These are phyloP conservation scores for Pangasianodon hypophthalmus DNA, from an alignment of 2,113 vertebrate genomes.

Conservation along the genomic window DNA sequence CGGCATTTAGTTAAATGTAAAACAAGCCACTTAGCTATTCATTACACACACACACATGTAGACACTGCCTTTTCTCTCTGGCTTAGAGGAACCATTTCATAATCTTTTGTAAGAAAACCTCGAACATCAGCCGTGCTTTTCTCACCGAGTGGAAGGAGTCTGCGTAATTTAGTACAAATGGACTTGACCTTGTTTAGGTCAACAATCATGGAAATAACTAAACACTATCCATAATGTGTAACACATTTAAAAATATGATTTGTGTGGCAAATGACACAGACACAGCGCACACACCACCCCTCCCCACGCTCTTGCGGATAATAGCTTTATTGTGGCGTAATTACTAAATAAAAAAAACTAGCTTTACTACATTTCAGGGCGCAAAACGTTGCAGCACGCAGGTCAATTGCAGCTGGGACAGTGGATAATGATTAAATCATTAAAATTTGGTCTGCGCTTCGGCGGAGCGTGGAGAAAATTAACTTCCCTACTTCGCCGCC, in stretches of 20 bases:
- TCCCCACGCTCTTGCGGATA: constrained; percentile 81
- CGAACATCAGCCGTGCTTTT: background rate
- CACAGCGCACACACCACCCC: too few species aligned
- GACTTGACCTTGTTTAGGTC: constrained; percentile 43
- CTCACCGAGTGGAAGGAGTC: background rate
- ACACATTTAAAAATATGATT: constrained; percentile 2
- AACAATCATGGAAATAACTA: constrained; percentile 32
- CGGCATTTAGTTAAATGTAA: background rate
- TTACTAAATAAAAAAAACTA: constrained; percentile 82
- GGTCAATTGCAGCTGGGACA: constrained; percentile 99
- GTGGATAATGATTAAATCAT: constrained; percentile 99
- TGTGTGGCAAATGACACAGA: constrained; percentile 69
- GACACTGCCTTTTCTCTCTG: background rate
- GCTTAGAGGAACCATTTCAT: background rate
- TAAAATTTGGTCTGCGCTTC: constrained; percentile 99
- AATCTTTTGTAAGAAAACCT: background rate
- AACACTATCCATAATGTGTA: constrained; percentile 55
- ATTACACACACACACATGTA: background rate
- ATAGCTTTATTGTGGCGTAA: constrained; percentile 97
- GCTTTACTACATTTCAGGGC: constrained; percentile 86
- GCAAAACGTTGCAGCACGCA: constrained; percentile 94
- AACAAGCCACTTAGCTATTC: background rate
- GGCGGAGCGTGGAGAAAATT: constrained; percentile 99
- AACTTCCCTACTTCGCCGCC: constrained; percentile 97
- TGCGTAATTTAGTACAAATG: constrained; percentile 12